phyloP scores from a whole-genome alignment of 2,888 invertebrate species.

The Polydrusus pterygomalis region DNA sequence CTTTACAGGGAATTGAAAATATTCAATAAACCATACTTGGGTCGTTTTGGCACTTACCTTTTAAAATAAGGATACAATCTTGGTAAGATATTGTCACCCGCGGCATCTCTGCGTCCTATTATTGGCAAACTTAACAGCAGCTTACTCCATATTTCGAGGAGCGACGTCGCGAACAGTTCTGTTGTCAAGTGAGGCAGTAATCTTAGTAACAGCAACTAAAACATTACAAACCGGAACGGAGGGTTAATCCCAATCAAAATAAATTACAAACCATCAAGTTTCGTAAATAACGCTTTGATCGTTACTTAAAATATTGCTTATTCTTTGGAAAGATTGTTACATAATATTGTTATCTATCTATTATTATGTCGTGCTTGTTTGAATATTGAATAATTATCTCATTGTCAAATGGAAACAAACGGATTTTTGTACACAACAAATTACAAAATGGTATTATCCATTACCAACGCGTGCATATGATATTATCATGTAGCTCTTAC shows the following conservation, averaged over 20 bases:
- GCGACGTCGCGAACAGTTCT: constrained; percentile 72
- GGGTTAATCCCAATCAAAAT: too few relatives aligned
- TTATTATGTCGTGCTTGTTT: too few relatives aligned
- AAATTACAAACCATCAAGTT: too few relatives aligned
- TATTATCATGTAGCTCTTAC: constrained; percentile 75
- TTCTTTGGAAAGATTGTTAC: too few relatives aligned
- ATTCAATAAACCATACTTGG: too few relatives aligned
- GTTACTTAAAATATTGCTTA: too few relatives aligned
- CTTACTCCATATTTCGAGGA: constrained; percentile 77
- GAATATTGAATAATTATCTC: too few relatives aligned
- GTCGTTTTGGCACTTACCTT: constrained; percentile 70
- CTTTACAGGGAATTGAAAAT: too few relatives aligned
- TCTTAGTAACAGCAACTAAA: constrained; percentile 79
- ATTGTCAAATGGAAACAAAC: too few relatives aligned
- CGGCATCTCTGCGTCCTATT: constrained; percentile 77
- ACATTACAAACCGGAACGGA: constrained; percentile 60
- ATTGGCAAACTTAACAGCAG: constrained; percentile 76
- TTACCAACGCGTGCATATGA: too few relatives aligned
- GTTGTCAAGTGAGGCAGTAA: constrained; percentile 77
- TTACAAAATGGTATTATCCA: neutral
- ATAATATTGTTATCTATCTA: too few relatives aligned
- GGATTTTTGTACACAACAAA: neutral
- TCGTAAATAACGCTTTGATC: too few relatives aligned
- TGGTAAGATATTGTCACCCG: constrained; percentile 73
- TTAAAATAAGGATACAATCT: constrained; percentile 77